Evolutionary conservation across 2,797 vertebrate species (phyloP), one percentile per base, ranked within the genome.

Genomic region (Synaphobranchus kaupii): DNA sequence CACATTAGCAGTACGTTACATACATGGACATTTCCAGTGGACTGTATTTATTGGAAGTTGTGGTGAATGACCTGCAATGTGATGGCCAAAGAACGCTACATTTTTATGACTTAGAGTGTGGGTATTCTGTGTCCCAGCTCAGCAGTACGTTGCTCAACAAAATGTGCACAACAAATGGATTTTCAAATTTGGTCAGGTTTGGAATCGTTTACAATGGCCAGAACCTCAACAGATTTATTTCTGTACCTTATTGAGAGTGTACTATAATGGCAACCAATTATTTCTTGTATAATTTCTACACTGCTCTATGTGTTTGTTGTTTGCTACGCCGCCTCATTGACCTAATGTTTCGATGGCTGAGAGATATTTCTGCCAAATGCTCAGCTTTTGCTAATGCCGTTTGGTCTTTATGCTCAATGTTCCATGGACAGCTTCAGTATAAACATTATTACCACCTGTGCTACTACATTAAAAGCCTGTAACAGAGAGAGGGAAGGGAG

Each of bases 381-480:
- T 68, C 63, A 28, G 63, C 63, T 68, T 68, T 68, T 68, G 6
- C 63, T 68, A 68, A 68, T 68, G 63, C 63, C 7, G n/a, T 68
- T 28, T 68, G 63, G 63, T 68, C 25, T 68, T 68, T 68, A 68
- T 68, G 63, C 63, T 28, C 63, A 68, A 68, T 68, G 63, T 68
- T n/a, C 63, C 63, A 68, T 68, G 25, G 63, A 68, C 63, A 68
- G n/a, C 63, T 68, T 68, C 63, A 68, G 63, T 68, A 68, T 68
- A 68, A 68, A 68, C 63, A 68, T n/a, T 68, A 68, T 68, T 68
- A 68, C 63, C 63, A 68, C 63, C 63, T 68, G 63, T 68, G 63
- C 25, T 68, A 28, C 63, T 8, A 28, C 63, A 68, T 68, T 68
- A 68, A 68, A 68, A 68, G 63, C 63, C 63, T 68, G n/a, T 28